Conservation (phyloP, 2,797 vertebrate species). For the Onychomys arenicola region DNA sequence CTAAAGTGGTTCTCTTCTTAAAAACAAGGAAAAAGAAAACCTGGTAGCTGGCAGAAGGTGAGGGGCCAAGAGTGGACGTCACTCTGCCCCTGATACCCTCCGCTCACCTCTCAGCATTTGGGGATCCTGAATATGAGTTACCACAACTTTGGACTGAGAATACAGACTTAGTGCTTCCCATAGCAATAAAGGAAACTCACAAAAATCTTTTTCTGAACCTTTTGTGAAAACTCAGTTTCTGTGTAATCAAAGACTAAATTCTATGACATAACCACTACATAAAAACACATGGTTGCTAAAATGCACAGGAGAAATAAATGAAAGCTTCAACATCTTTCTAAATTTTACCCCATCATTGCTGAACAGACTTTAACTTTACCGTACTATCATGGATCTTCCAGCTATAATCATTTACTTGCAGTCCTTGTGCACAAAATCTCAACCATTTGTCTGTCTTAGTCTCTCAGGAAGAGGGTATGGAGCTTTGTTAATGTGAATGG, state of each 20-base stretch:
- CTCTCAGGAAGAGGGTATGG: background rate
- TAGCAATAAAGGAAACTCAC: background rate
- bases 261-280: background rate
- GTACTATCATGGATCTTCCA: background rate
- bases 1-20: background rate
- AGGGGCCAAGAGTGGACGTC: background rate
- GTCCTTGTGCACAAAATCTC: background rate
- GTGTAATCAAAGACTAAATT: background rate
- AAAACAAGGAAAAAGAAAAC: background rate
- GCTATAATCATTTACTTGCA: background rate
- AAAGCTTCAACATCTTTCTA: background rate
- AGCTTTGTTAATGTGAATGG: background rate
- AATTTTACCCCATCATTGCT: background rate
- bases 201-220: background rate
- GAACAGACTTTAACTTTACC: background rate
- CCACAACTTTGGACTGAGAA: background rate
- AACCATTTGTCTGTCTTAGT: background rate
- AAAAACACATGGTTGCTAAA: background rate
- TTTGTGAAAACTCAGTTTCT: background rate
- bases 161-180: background rate
- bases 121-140: background rate
- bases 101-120: background rate
- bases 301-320: background rate
- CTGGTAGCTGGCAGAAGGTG: background rate
- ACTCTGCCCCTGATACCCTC: background rate